phyloP scores from a whole-genome alignment of 64 coral and sea anemone genomes.

The Astreopora myriophthalma region DNA sequence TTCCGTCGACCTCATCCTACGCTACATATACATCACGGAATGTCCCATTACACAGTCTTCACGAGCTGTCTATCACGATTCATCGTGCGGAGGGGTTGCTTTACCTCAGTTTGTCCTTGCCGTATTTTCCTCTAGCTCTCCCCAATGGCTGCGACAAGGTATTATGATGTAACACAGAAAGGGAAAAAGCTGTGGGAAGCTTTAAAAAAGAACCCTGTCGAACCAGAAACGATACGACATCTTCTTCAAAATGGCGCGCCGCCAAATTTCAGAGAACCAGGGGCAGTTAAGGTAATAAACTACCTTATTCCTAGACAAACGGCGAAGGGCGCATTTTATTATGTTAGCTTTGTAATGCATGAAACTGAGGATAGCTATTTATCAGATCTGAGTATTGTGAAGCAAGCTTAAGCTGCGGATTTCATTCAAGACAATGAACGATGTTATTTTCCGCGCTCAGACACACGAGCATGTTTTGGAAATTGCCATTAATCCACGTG shows the following conservation, averaged over 20 bases:
- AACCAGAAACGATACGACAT: not conserved
- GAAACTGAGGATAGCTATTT: no score
- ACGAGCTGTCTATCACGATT: no score
- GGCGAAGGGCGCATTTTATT: no score
- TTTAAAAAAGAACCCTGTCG: not conserved
- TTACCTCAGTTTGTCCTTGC: no score
- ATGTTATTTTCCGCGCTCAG: no score
- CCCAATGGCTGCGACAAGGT: not conserved
- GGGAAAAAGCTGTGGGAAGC: not conserved
- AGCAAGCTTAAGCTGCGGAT: not conserved
- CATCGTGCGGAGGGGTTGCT: no score
- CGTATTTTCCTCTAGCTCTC: not conserved
- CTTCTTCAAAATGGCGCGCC: not conserved
- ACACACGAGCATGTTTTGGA: no score
- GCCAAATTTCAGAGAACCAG: constrained; percentile 1
- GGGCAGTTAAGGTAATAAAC: not conserved
- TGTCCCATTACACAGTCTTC: no score
- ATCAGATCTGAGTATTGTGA: not conserved
- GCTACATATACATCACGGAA: no score
- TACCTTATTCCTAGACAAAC: no score
- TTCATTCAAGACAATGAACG: not conserved
- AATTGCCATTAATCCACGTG: not conserved
- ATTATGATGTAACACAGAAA: not conserved
- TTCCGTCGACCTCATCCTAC: no score
- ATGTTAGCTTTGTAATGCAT: no score